phyloP scores from a whole-genome alignment of 1,140 invertebrate species.

The Diorhabda carinulata region DNA sequence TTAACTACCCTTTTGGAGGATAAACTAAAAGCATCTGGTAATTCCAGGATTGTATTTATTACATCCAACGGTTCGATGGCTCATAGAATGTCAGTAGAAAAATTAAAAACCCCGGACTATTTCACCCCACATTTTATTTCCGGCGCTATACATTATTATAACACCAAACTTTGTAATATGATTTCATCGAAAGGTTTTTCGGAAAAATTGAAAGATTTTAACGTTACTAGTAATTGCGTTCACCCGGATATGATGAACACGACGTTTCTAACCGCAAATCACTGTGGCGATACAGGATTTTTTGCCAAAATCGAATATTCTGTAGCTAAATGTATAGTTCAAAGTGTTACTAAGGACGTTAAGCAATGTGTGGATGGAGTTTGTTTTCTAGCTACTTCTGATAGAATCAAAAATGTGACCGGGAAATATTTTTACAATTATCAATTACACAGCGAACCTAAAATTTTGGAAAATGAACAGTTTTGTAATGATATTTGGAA shows the following conservation, averaged over 20 bases:
- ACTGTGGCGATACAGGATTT: neutral
- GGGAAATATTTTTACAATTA: constrained; percentile 46
- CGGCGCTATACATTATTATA: constrained; percentile 34
- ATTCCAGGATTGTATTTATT: constrained; percentile 39
- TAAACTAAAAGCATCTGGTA: constrained; percentile 42
- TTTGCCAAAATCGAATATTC: constrained; percentile 6
- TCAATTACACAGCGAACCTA: constrained; percentile 21
- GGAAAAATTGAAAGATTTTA: constrained; percentile 29
- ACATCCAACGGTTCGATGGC: constrained; percentile 34
- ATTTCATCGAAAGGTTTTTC: constrained; percentile 39
- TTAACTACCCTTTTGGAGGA: constrained; percentile 58
- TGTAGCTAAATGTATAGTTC: constrained; percentile 7
- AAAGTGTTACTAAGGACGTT: constrained; percentile 21
- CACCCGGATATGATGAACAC: constrained; percentile 50
- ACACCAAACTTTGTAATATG: constrained; percentile 44
- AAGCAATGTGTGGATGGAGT: constrained; percentile 21
- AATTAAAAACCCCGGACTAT: constrained; percentile 25
- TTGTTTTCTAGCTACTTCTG: constrained; percentile 32
- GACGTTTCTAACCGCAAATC: constrained; percentile 19
- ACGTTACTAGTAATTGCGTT: constrained; percentile 50
- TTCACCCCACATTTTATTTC: constrained; percentile 17
- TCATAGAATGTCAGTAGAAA: constrained; percentile 25
- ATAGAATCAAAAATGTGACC: constrained; percentile 40
- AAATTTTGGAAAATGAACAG: constrained; percentile 19
- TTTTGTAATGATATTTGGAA: constrained; percentile 32